Evolutionary conservation across 2,113 vertebrate genomes (phyloP).

Genomic region (Turnix velox): DNA sequence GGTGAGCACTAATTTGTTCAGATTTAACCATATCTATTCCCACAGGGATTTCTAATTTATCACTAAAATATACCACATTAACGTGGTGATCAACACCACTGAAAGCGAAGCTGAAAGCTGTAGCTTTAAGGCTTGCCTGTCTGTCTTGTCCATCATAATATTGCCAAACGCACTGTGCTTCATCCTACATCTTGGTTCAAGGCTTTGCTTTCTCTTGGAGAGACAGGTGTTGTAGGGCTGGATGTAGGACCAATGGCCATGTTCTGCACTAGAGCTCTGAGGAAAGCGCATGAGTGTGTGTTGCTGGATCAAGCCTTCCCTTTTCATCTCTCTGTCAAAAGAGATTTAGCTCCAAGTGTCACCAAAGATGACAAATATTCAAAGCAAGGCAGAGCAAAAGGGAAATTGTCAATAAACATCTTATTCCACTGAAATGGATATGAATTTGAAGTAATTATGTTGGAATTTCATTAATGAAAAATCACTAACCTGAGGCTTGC

Average conservation of each 20-base stretch:
- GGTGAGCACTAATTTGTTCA: not conserved
- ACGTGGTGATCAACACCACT: not conserved
- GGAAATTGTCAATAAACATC: fast-evolving
- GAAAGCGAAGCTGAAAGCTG: not conserved
- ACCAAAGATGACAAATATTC: not conserved
- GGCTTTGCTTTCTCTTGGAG: fast-evolving
- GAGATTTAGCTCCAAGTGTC: not conserved
- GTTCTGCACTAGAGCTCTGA: not conserved
- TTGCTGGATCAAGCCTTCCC: not conserved
- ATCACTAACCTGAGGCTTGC: not conserved
- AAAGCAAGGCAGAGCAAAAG: not conserved
- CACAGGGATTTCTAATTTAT: too few relatives aligned
- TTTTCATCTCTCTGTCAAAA: not conserved
- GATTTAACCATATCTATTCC: too few relatives aligned
- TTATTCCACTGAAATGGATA: not conserved
- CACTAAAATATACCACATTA: not conserved
- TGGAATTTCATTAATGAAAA: not conserved
- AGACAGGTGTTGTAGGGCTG: not conserved
- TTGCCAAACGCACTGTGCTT: fast-evolving
- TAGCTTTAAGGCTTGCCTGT: not conserved
- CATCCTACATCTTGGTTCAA: not conserved
- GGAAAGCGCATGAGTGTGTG: not conserved
- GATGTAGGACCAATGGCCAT: fast-evolving
- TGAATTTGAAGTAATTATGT: not conserved
- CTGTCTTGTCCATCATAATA: not conserved